These are phyloP conservation scores for Cephus pygmeus DNA, from an alignment of 2,888 invertebrate species.

Conservation along the genomic window DNA sequence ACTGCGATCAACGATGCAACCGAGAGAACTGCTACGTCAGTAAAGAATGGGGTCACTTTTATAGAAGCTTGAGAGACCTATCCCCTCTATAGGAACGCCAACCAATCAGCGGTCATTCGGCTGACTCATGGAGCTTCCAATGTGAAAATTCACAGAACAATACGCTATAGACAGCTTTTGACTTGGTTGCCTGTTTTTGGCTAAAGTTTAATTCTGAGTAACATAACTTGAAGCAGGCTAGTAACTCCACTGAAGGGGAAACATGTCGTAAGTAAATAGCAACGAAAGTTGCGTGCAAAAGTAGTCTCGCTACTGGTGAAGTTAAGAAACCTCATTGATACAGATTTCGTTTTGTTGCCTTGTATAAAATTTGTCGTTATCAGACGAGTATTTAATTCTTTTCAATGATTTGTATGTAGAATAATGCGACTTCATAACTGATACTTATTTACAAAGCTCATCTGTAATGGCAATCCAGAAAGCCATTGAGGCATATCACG, in stretches of 20 bases:
- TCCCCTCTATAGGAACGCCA: neutral
- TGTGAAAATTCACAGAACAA: neutral
- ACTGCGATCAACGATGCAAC: neutral
- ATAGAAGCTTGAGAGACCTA: neutral
- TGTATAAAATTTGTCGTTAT: conserved; percentile 78
- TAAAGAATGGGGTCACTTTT: neutral
- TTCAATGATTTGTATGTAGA: conserved; percentile 78
- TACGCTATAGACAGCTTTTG: neutral
- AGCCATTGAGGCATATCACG: conserved; percentile 71
- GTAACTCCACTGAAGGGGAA: neutral
- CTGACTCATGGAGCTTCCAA: neutral
- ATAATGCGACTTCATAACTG: conserved; percentile 82
- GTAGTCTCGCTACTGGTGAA: conserved; percentile 77
- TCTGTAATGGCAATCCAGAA: conserved; percentile 78
- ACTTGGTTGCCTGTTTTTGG: neutral
- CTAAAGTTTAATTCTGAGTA: neutral
- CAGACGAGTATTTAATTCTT: conserved; percentile 78
- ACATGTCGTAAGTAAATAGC: neutral
- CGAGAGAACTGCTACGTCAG: neutral
- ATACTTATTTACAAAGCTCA: conserved; percentile 77
- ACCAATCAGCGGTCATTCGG: neutral
- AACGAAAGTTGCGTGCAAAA: conserved; percentile 35
- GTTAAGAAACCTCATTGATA: conserved; percentile 80
- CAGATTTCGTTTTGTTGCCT: conserved; percentile 76
- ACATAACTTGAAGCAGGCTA: neutral